Evolutionary conservation across 1,140 invertebrate species (phyloP).

Genomic region (Eurosta solidaginis): DNA sequence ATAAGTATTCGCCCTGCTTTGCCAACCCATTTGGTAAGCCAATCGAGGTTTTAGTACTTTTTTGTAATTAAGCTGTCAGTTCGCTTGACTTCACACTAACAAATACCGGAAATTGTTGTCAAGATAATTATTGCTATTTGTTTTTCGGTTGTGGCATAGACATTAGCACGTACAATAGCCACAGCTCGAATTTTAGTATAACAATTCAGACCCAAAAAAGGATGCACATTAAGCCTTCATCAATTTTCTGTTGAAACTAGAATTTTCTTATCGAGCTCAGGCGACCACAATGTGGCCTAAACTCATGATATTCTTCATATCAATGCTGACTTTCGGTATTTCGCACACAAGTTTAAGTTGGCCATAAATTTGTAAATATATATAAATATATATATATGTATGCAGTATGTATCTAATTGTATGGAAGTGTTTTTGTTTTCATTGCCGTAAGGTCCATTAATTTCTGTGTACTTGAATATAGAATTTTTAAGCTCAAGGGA

Average conservation of each 20-base stretch:
- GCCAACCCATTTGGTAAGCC: background rate
- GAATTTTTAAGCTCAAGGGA: no score
- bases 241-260: constrained; percentile 17
- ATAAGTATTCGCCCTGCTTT: background rate
- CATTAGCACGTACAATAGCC: background rate
- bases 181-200: background rate
- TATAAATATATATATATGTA: no score
- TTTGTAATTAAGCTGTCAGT: constrained; percentile 32
- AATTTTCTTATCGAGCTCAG: background rate
- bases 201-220: background rate
- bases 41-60: background rate
- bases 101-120: constrained; percentile 60
- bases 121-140: constrained; percentile 60
- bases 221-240: constrained; percentile 17
- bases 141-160: constrained; percentile 38
- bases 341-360: no score
- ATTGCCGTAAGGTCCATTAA: no score
- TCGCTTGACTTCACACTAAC: constrained; percentile 56
- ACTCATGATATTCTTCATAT: no score
- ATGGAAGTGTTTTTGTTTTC: no score
- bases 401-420: no score
- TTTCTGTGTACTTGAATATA: no score
- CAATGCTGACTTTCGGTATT: no score
- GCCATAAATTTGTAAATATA: no score
- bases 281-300: no score